Evolutionary conservation across 2,113 vertebrate genomes (phyloP).

Genomic region (Ammodytes dubius): DNA sequence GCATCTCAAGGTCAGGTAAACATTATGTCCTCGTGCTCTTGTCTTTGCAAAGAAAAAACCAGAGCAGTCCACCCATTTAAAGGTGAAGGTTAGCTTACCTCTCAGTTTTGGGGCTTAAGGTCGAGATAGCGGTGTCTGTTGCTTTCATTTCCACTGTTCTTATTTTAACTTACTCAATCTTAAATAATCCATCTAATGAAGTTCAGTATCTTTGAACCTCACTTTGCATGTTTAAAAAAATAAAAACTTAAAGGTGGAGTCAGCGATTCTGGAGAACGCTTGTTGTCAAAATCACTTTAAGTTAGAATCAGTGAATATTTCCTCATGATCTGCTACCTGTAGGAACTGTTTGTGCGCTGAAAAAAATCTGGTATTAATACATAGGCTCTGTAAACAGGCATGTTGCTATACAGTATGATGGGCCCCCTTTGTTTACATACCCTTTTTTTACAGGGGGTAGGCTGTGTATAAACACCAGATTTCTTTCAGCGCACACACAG

Average conservation of each 20-base stretch:
- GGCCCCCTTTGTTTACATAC: too few species aligned
- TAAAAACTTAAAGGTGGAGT: neutral
- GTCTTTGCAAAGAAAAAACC: neutral
- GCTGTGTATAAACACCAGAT: too few species aligned
- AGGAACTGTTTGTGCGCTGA: too few species aligned
- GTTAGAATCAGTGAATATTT: too few species aligned
- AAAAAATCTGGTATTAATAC: too few species aligned
- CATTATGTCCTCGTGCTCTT: neutral
- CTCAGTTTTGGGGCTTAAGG: neutral
- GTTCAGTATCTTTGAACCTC: neutral
- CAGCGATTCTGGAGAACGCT: too few species aligned
- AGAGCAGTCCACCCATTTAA: neutral
- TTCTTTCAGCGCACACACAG: too few species aligned
- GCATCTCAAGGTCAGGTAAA: slow-evolving; percentile 51
- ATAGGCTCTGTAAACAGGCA: too few species aligned
- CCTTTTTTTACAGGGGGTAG: too few species aligned
- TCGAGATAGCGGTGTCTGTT: neutral
- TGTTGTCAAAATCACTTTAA: too few species aligned
- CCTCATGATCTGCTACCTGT: too few species aligned
- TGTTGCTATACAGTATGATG: too few species aligned
- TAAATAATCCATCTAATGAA: neutral
- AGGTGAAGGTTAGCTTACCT: neutral
- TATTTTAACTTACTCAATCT: neutral
- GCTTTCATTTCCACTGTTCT: neutral
- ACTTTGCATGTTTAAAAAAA: neutral